Evolutionary conservation across 2,113 vertebrate genomes (phyloP).

Genomic region (Python bivittatus): DNA sequence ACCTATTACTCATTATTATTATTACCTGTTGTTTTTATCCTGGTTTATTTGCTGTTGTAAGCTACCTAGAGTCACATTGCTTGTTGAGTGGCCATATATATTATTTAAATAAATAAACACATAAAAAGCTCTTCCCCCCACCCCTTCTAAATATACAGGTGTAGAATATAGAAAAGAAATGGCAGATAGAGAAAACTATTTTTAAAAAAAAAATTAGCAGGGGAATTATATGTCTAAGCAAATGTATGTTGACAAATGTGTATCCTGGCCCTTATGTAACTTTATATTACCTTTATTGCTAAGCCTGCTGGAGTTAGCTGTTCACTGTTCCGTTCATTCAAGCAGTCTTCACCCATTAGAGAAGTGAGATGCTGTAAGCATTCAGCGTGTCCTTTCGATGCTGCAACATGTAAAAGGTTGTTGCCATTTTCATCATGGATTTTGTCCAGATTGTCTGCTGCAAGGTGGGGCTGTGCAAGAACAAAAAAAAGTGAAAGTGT

Average conservation of each 20-base stretch:
- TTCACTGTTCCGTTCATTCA: conserved; percentile 89
- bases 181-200: neutral
- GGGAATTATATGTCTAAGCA: neutral
- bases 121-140: neutral
- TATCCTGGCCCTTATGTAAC: neutral
- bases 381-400: conserved; percentile 89
- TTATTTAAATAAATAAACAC: too few relatives aligned
- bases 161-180: neutral
- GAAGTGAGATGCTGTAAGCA: conserved; percentile 98
- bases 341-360: conserved; percentile 95
- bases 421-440: conserved; percentile 90
- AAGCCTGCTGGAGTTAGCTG: conserved; percentile 93
- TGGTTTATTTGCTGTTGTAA: too few relatives aligned
- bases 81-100: too few relatives aligned
- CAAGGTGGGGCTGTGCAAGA: conserved; percentile 87
- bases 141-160: neutral
- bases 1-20: neutral
- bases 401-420: conserved; percentile 92
- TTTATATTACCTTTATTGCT: conserved; percentile 87
- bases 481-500: neutral
- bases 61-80: too few relatives aligned
- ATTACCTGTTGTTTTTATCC: neutral
- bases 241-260: neutral
- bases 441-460: conserved; percentile 93
- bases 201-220: neutral